Base-by-base conservation (phyloP, 2,888 invertebrate species). In the Zelleria hepariella region DNA sequence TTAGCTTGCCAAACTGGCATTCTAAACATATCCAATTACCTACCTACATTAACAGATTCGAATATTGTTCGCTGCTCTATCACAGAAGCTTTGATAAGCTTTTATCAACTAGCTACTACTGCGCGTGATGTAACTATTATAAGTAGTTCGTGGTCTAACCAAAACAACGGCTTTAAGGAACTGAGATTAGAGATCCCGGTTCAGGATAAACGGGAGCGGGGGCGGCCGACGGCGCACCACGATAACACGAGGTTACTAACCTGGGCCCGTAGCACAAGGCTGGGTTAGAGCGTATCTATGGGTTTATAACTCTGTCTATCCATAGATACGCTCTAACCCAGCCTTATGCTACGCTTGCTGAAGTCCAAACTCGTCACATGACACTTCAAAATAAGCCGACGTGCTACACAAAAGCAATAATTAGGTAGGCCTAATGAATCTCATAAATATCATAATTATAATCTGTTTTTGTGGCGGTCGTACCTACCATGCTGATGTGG, bases 191-290 rank as follows among this genome's bases (percentile, higher is more conserved):
- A 62, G 8, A 21, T 53, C 18, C 53, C 25, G 58, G 59, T 61
- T 60, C 59, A 57, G 60, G 57, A 21, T 53, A 15, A n/a, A 60
- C 57, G 61, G 59, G 59, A 64, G 64, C 64, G 63, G 64, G 64
- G 66, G 68, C 66, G 63, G 71, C 70, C 63, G 69, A n/a, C 18
- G 48, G 15, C 48, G 26, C 72, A 71, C 71, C 67, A 72, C 62
- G 72, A 73, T 77, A 76, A 72, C 69, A 62, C 66, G 68, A 68
- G 78, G 77, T 77, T 81, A 72, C 62, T 74, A 79, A 74, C 78
- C 83, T 70, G 67, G n/a, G n/a, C n/a, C n/a, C n/a, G n/a, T n/a
- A n/a, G n/a, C n/a, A n/a, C n/a, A n/a, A n/a, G n/a, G n/a, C n/a
- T n/a, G n/a, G n/a, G n/a, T n/a, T n/a, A n/a, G n/a, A n/a, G n/a